Evolutionary conservation across 1,140 invertebrate genomes (phyloP), one percentile per base, ranked within the genome.

Genomic region (Centruroides sculpturatus): DNA sequence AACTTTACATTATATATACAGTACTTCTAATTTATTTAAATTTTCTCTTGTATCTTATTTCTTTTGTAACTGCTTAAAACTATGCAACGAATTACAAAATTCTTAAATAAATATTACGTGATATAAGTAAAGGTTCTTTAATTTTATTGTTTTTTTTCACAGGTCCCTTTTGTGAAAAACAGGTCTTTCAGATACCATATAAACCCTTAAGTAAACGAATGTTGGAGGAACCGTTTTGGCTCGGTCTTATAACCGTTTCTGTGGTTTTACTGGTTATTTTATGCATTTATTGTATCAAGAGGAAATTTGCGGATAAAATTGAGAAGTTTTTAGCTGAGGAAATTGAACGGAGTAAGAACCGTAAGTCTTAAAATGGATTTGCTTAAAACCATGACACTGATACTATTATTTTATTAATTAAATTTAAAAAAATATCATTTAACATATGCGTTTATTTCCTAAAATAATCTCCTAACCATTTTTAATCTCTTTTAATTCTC

Each of bases 211-310:
- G 82, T 50, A 77, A 86, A 59, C 71, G 85, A 35, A 87, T 89
- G 85, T 74, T 88, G 5, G 82, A 87, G 67, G 85, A 89, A 71
- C 85, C 85, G 0, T 88, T 89, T 71, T 89, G 85, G 85, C 72
- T 89, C 12, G 85, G 85, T 3, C 75, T 89, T 12, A 85, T 88
- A 69, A 85, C 85, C 0, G 85, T 89, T 9, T 83, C 83, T 60
- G 78, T 83, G 5, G 85, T 88, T 7, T 76, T 89, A 62, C 80
- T 78, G 48, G 76, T 85, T 34, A 83, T 89, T 63, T 84, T 84
- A 9, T 73, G 86, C 34, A 79, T 87, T 7, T 88, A 85, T 82
- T 87, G 85, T 71, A 83, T 85, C 54, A 86, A 86, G 70, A 72
- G 85, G 56, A 85, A 88, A 71, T 86, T 89, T 69, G 85, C 85